These are phyloP conservation scores for Augochlorella aurata DNA, from an alignment of 2,888 invertebrate genomes.

Conservation along the genomic window DNA sequence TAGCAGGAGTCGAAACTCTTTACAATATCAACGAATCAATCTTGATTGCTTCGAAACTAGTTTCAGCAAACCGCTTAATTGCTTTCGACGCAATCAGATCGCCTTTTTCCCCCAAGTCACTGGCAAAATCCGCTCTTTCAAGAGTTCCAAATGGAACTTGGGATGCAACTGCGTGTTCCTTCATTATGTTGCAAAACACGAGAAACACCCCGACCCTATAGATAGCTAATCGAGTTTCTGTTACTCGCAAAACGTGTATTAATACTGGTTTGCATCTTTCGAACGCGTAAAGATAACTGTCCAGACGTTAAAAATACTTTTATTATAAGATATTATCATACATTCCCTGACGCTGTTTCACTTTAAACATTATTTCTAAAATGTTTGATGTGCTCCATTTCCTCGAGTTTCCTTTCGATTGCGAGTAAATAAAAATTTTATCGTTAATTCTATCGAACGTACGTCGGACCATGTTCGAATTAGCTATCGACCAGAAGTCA, in stretches of 20 bases:
- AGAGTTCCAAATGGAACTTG: background rate
- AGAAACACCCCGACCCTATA: background rate
- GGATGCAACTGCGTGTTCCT: background rate
- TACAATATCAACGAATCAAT: slow-evolving; percentile 39
- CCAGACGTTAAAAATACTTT: no score
- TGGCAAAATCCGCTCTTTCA: background rate
- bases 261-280: no score
- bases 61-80: slow-evolving; percentile 10
- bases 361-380: no score
- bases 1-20: slow-evolving; percentile 56
- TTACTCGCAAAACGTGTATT: background rate
- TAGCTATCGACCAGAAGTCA: slow-evolving; percentile 10
- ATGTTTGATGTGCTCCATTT: no score
- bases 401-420: no score
- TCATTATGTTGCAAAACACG: background rate
- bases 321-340: no score
- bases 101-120: background rate
- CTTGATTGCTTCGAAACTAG: slow-evolving; percentile 13
- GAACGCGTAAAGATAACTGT: no score
- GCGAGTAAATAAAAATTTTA: no score
- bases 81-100: background rate
- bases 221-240: background rate
- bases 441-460: background rate
- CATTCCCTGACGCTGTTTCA: no score
- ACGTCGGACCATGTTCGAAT: background rate